phyloP scores from a whole-genome alignment of 1,140 invertebrate species.

The Drosophila quadrilineata region DNA sequence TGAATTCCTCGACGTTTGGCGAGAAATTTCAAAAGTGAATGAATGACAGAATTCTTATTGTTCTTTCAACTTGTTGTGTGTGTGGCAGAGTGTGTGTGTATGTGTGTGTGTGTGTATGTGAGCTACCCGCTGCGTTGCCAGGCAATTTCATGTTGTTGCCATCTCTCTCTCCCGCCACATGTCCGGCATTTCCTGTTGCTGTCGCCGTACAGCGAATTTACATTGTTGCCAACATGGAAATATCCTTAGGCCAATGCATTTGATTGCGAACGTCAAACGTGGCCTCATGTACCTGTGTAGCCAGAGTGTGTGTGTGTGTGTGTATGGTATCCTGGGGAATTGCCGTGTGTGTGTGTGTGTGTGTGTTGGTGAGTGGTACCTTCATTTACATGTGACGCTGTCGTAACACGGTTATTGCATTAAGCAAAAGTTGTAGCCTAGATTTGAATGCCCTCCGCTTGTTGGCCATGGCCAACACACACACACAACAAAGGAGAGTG shows the following conservation, averaged over 20 bases:
- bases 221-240: constrained; percentile 64
- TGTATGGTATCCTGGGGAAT: constrained; percentile 67
- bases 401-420: constrained; percentile 73
- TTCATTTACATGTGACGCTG: constrained; percentile 61
- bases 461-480: background rate
- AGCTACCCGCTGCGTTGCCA: constrained; percentile 38
- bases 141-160: background rate
- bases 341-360: constrained; percentile 32
- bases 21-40: constrained; percentile 36
- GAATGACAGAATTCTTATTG: constrained; percentile 35
- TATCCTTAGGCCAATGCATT: constrained; percentile 64
- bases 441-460: constrained; percentile 56
- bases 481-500: background rate
- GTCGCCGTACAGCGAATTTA: constrained; percentile 7
- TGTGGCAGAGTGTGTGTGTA: constrained; percentile 1
- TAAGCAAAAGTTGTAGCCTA: constrained; percentile 72
- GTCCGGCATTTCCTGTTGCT: background rate
- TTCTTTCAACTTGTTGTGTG: background rate
- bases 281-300: constrained; percentile 4
- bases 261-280: constrained; percentile 34
- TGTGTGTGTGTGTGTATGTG: background rate
- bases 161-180: background rate
- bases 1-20: constrained; percentile 24
- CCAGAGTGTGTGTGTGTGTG: constrained; percentile 18
- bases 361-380: constrained; percentile 52